Evolutionary conservation across 2,113 vertebrate species (phyloP), one percentile per base, ranked within the genome.

Genomic region (Helogale parvula): DNA sequence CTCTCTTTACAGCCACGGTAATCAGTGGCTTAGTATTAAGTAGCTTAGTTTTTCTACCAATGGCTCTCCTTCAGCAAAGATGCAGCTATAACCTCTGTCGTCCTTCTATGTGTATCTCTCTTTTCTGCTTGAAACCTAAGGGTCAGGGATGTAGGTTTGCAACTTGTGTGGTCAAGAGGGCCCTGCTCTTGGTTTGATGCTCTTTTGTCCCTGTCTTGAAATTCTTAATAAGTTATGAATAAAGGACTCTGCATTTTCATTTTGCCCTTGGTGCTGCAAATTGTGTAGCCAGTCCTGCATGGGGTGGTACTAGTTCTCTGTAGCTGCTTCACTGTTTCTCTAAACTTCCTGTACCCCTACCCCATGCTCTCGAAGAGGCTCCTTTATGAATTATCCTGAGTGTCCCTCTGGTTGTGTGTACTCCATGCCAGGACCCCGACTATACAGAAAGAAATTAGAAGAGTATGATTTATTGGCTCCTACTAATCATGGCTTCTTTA

Each of bases 401-500:
- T 72, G 63, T 80, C 17, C 33, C 2, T 89, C 13, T 65, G 76
- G 14, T 80, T 74, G 16, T 72, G 2, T n/a, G 5, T 83, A 29
- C 45, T 86, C 27, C 21, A 74, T 83, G n/a, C 38, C 31, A 54
- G n/a, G 66, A 54, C 38, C 38, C 66, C 87, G 54, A 69, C 16
- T 54, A 92, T 21, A 65, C 38, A 63, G 35, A 96, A 52, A 31
- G 65, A 86, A 77, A 41, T 60, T 60, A 77, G 33, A 57, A 57
- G 66, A 89, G 45, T 88, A 52, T 86, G 3, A 65, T 85, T 65
- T 81, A 45, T 45, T 66, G 69, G 71, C 38, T 81, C 7, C 60
- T 83, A 52, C n/a, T 77, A 52, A 88, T 88, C 79, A 45, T 33
- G 83, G 47, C 41, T 65, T 52, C 84, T 96, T 82, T 82, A 95